phyloP scores from a whole-genome alignment of 2,888 invertebrate genomes.

The Leucania comma region DNA sequence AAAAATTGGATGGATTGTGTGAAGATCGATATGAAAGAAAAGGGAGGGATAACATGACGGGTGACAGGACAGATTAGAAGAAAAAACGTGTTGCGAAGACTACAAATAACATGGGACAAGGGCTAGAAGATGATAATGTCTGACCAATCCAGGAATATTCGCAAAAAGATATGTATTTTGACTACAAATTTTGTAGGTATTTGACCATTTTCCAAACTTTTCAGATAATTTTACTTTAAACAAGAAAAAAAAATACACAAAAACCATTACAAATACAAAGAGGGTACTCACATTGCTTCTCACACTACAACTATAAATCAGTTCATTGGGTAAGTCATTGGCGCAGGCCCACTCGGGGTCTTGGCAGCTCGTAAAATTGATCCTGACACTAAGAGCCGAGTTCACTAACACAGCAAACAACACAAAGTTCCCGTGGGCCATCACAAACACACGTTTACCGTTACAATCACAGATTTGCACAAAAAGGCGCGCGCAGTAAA shows the following conservation, averaged over 20 bases:
- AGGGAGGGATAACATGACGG: no score
- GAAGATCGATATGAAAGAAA: no score
- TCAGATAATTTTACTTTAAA: neutral
- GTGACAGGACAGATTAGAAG: no score
- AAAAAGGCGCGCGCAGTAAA: slow-evolving; percentile 74
- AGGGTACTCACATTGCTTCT: slow-evolving; percentile 80
- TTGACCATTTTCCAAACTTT: no score
- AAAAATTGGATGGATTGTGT: no score
- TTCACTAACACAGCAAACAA: slow-evolving; percentile 62
- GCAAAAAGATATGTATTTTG: no score
- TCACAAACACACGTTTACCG: slow-evolving; percentile 64
- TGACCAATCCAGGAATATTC: no score
- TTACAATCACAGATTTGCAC: slow-evolving; percentile 57
- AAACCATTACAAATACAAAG: neutral
- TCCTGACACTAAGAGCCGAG: slow-evolving; percentile 75
- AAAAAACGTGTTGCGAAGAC: no score
- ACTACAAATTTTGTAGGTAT: no score
- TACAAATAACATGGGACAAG: no score
- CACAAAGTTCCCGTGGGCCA: slow-evolving; percentile 67
- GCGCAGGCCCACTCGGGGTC: slow-evolving; percentile 85
- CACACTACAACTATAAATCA: slow-evolving; percentile 80
- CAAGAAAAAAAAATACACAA: neutral
- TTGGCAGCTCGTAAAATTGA: slow-evolving; percentile 85
- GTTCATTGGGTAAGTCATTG: slow-evolving; percentile 78
- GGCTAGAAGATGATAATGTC: neutral